Conservation (phyloP, 1,140 invertebrate genomes). For the Hesperophylax magnus region DNA sequence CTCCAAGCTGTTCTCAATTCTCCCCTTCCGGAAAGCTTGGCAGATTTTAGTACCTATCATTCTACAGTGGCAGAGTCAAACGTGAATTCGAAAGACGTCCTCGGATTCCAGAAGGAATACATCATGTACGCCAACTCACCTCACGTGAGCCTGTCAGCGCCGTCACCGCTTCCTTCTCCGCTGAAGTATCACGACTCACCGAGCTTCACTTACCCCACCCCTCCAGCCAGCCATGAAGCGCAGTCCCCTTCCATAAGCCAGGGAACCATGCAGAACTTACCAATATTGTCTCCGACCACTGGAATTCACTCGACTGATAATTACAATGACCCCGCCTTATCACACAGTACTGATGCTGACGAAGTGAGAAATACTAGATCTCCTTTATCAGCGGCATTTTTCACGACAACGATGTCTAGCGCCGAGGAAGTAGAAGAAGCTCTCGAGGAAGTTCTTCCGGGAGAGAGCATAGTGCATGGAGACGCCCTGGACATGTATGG, state of each 20-base stretch:
- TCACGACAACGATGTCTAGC: constrained; percentile 88
- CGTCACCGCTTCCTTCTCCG: constrained; percentile 79
- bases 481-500: constrained; percentile 75
- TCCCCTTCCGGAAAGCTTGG: constrained; percentile 82
- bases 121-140: constrained; percentile 69
- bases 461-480: constrained; percentile 73
- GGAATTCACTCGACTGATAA: constrained; percentile 66
- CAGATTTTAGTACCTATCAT: constrained; percentile 85
- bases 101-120: constrained; percentile 56
- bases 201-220: constrained; percentile 85
- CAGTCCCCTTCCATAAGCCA: constrained; percentile 73
- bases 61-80: constrained; percentile 70
- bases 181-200: constrained; percentile 65
- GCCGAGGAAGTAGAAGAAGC: constrained; percentile 88
- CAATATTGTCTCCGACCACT: constrained; percentile 65
- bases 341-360: constrained; percentile 66
- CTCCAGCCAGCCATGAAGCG: constrained; percentile 87
- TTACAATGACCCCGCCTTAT: constrained; percentile 59
- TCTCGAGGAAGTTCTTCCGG: constrained; percentile 83
- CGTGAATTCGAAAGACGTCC: constrained; percentile 53
- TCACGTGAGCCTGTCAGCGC: constrained; percentile 67
- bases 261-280: constrained; percentile 60
- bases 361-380: constrained; percentile 77
- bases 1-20: constrained; percentile 82
- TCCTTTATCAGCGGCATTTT: constrained; percentile 84